A percentile compares a stretch with the other conserved stretches of the same genome.
phyloP scores from a whole-genome alignment of 2,888 invertebrate genomes.

The Andrena chrysosceles region DNA sequence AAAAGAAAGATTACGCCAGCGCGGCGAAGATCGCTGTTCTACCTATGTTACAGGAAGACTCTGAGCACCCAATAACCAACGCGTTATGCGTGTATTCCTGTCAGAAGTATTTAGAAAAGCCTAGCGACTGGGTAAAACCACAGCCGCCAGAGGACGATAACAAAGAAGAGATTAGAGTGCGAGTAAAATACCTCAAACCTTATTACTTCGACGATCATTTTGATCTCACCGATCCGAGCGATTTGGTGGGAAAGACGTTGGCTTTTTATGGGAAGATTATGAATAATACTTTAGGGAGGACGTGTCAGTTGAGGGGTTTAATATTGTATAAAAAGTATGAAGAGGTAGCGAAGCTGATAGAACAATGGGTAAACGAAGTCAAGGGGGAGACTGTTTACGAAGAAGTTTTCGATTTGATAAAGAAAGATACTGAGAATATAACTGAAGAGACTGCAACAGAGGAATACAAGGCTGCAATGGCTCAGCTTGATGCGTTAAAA shows the following conservation, averaged over 20 bases:
- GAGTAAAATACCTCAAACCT: slow-evolving; percentile 93
- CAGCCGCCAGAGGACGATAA: slow-evolving; percentile 82
- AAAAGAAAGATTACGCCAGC: slow-evolving; percentile 88
- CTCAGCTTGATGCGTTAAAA: slow-evolving; percentile 16
- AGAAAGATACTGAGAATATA: slow-evolving; percentile 80
- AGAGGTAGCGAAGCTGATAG: slow-evolving; percentile 82
- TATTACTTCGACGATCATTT: slow-evolving; percentile 96
- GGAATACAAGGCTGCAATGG: slow-evolving; percentile 76
- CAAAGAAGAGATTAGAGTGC: slow-evolving; percentile 89
- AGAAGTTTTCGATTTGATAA: slow-evolving; percentile 83
- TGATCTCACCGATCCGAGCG: slow-evolving; percentile 90
- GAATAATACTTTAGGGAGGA: slow-evolving; percentile 86
- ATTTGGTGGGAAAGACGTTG: slow-evolving; percentile 94
- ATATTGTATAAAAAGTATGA: slow-evolving; percentile 89
- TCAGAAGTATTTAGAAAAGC: slow-evolving; percentile 89
- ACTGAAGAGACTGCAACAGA: slow-evolving; percentile 72
- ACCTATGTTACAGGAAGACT: slow-evolving; percentile 96
- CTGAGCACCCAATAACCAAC: slow-evolving; percentile 89
- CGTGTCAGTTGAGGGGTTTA: slow-evolving; percentile 89
- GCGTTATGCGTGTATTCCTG: slow-evolving; percentile 91
- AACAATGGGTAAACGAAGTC: slow-evolving; percentile 73
- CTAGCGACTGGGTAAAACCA: slow-evolving; percentile 85
- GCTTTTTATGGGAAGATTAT: slow-evolving; percentile 87
- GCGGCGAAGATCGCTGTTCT: slow-evolving; percentile 93
- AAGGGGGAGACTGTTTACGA: slow-evolving; percentile 82